Evolutionary conservation across 2,113 vertebrate species (phyloP), one percentile per base, ranked within the genome.

Genomic region (Strix aluco): DNA sequence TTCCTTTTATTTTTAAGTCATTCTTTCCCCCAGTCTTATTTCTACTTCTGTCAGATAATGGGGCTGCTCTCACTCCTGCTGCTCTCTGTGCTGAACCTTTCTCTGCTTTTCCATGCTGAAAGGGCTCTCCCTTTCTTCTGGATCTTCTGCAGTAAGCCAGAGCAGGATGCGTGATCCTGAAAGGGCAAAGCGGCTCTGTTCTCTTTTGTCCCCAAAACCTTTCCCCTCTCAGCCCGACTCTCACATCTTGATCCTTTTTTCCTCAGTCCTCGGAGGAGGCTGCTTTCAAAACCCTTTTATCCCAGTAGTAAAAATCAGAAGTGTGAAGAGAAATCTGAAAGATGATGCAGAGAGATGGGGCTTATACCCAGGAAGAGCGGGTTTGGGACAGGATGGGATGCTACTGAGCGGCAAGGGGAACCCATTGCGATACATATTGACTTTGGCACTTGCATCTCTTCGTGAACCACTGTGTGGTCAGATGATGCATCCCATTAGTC

Each of bases 191-290:
- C 20, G 23, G 29, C 52, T 97, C 73, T 93, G 27, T 73, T 97
- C 85, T 95, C 92, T 96, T 91, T 97, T 88, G 92, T 96, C 83
- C 86, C 86, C 96, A 57, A 90, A 88, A 97, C 85, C 95, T 95
- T 97, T 92, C 84, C 65, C 96, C 96, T 94, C 70, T 90, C 92
- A 86, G 80, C 91, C 71, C 26, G 57, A 63, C 89, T 93, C 62
- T 91, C 67, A 92, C 92, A 96, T 96, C 95, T 51, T 73, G 86
- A 73, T 88, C 78, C 49, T 12, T 94, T 96, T 81, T 58, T 80
- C 78, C 84, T 62, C 25, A 93, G 57, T 52, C 86, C 88, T 92
- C 54, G 0, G 72, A 63, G 88, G 72, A 77, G 26, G 38, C 58
- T 79, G 88, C 36, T 55, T 93, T 96, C 94, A 74, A 96, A 97